These are phyloP conservation scores for Meta bourneti DNA, from an alignment of 2,888 invertebrate genomes.

Conservation along the genomic window DNA sequence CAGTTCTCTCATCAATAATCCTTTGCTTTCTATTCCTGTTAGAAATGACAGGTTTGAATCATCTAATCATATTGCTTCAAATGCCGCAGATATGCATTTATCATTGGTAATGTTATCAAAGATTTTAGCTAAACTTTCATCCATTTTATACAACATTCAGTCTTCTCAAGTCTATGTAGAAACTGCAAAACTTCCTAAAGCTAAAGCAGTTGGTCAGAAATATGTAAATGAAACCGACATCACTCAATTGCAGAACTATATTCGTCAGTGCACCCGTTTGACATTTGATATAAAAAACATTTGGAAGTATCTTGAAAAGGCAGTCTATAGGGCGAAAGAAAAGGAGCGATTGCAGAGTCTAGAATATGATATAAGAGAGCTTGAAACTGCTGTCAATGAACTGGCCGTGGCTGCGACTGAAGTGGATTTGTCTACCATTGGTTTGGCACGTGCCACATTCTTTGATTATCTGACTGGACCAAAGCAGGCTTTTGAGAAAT, in stretches of 20 bases:
- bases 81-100: conserved; percentile 47
- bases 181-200: conserved; percentile 23
- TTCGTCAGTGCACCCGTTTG: conserved; percentile 52
- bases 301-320: conserved; percentile 8
- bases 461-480: conserved; percentile 40
- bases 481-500: conserved; percentile 19
- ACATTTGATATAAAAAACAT: conserved; percentile 51
- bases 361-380: conserved; percentile 5
- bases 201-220: not conserved
- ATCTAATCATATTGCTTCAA: not conserved
- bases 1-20: not conserved
- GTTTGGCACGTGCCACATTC: conserved; percentile 39
- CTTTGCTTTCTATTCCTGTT: not conserved
- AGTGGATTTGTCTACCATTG: conserved; percentile 20
- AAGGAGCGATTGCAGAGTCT: not conserved
- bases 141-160: conserved; percentile 43
- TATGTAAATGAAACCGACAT: conserved; percentile 32
- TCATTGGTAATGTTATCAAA: conserved; percentile 45
- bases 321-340: not conserved
- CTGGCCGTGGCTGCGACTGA: conserved; percentile 51
- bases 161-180: conserved; percentile 19
- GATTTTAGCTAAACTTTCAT: conserved; percentile 37
- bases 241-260: conserved; percentile 26
- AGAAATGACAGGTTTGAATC: not conserved
- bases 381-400: conserved; percentile 25